Conservation (phyloP, 2,113 vertebrate genomes). For the Addax nasomaculatus region DNA sequence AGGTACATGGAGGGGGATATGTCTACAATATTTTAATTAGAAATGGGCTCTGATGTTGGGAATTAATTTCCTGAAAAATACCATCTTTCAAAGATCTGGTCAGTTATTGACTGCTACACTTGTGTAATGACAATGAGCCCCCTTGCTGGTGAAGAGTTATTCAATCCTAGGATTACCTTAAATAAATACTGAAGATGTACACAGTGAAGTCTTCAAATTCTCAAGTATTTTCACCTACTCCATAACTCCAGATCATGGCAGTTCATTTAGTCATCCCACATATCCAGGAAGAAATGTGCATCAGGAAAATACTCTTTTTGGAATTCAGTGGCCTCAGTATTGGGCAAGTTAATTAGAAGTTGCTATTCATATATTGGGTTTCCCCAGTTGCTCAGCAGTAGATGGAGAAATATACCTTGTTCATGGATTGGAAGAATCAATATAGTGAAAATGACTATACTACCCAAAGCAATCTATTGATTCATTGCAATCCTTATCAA, state of each 20-base stretch:
- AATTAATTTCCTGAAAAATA: neutral
- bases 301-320: neutral
- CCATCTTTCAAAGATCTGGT: neutral
- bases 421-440: neutral
- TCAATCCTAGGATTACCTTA: neutral
- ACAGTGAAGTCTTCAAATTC: neutral
- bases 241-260: neutral
- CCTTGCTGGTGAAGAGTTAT: neutral
- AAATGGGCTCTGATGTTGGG: neutral
- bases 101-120: neutral
- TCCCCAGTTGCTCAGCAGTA: neutral
- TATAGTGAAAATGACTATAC: neutral
- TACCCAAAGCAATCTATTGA: neutral
- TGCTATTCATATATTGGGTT: neutral
- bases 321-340: conserved; percentile 9
- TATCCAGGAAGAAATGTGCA: neutral
- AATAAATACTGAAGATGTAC: neutral
- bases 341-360: conserved; percentile 17
- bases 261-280: neutral
- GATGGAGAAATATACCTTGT: neutral
- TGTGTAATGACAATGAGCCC: neutral
- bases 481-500: neutral
- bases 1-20: neutral
- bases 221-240: neutral
- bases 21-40: neutral